Evolutionary conservation across 2,113 vertebrate genomes (phyloP), one percentile per base, ranked within the genome.

Genomic region (Callocephalon fimbriatum): DNA sequence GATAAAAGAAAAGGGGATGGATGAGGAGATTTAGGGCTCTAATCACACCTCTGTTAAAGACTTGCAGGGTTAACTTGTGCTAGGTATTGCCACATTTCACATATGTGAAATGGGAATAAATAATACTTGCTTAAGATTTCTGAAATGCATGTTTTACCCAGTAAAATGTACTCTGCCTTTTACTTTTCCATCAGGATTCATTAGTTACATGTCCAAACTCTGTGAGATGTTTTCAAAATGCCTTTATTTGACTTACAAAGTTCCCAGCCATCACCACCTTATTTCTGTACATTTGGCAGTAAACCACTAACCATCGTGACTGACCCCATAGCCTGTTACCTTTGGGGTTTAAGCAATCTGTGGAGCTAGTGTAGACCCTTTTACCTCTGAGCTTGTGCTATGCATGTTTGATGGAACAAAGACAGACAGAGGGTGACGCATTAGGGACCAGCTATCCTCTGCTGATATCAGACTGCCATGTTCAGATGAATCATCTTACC

Each of bases 401-500:
- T 8, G 3, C 1, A 1, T 14, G 44, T 47, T 53, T 86, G 75
- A 88, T 5, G 12, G 48, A 58, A 44, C 17, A 62, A 76, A 72
- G 75, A 48, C 1, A 42, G 62, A 38, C 71, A 90, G 80, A 61
- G 2, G 4, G 35, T 40, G 80, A 65, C 47, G 65, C 51, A 31
- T 26, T 2, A 76, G 45, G 44, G 79, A 84, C 75, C 26, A 59
- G 59, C 45, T 27, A 40, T 84, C 47, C 45, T 62, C 76, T 53
- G 68, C 37, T 50, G 26, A 22, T 74, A 37, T 4, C 42, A 23
- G 15, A 29, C 44, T 48, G 44, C 29, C 6, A 9, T 0, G 0
- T 18, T 45, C 42, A 29, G 45, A 40, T 47, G 50, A 18, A 20
- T 83, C 38, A 37, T 74, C 98, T 99, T 97, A 99, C 99, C 99